Conservation (phyloP, 2,888 invertebrate species). For the Diplolepis rosae region DNA sequence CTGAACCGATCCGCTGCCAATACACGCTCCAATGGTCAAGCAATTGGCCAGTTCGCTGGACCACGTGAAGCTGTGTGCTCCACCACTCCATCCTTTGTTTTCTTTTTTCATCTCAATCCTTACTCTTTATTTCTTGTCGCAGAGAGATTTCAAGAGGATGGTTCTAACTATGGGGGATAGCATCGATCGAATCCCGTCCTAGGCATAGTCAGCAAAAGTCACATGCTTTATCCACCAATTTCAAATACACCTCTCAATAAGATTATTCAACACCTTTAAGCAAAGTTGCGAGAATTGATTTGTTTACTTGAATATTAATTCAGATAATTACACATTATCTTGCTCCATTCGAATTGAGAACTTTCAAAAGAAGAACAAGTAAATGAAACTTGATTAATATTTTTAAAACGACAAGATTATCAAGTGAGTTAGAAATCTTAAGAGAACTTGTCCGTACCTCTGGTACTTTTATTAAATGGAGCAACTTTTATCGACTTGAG, state of each 20-base stretch:
- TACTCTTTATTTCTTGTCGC: slow-evolving; percentile 38
- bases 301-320: slow-evolving; percentile 15
- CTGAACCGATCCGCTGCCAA: slow-evolving; percentile 61
- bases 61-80: slow-evolving; percentile 62
- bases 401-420: too few species aligned
- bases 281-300: slow-evolving; percentile 15
- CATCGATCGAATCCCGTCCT: slow-evolving; percentile 26
- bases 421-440: too few species aligned
- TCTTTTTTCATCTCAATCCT: slow-evolving; percentile 42
- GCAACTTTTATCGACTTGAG: background rate
- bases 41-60: slow-evolving; percentile 70
- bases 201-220: slow-evolving; percentile 28
- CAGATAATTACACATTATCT: background rate
- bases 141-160: slow-evolving; percentile 28
- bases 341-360: too few species aligned
- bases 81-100: slow-evolving; percentile 39
- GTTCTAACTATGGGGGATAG: slow-evolving; percentile 25
- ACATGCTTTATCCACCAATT: slow-evolving; percentile 14
- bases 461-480: too few species aligned
- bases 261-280: background rate
- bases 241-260: slow-evolving; percentile 5
- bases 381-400: too few species aligned
- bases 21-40: slow-evolving; percentile 65
- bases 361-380: too few species aligned
- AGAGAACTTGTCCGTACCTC: too few species aligned